Evolutionary conservation across 2,888 invertebrate genomes (phyloP).

Genomic region (Ophioninae sp.): DNA sequence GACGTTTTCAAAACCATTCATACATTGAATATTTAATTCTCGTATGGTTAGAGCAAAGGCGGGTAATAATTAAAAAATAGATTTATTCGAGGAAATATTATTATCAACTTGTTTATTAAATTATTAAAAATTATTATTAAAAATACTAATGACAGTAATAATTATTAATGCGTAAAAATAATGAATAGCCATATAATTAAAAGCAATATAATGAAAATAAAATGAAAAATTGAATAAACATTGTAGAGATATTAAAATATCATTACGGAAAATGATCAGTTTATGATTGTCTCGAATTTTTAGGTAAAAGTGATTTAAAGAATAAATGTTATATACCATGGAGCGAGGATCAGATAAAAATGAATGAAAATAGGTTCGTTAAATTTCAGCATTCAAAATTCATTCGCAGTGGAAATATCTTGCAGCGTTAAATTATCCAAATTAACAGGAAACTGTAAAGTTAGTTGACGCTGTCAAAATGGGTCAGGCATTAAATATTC

Average conservation of each 20-base stretch:
- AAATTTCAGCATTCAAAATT: background rate
- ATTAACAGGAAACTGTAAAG: background rate
- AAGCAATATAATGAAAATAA: no score
- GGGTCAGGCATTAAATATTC: background rate
- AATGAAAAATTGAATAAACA: no score
- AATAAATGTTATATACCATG: background rate
- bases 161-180: no score
- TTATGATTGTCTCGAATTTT: background rate
- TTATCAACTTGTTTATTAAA: no score
- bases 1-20: background rate
- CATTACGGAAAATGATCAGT: background rate
- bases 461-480: slow-evolving; percentile 1
- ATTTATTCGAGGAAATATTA: no score
- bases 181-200: no score
- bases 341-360: background rate
- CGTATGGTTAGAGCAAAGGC: background rate
- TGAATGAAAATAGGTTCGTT: background rate
- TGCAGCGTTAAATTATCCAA: background rate
- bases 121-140: no score
- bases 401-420: background rate
- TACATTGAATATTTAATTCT: background rate
- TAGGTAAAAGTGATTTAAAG: background rate
- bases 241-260: no score
- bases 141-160: no score
- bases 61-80: background rate